Percentiles rank a stretch among this genome's conserved stretches.
These are phyloP conservation scores for Spinus olivaceus DNA, from an alignment of 2,797 vertebrate species.

Conservation along the genomic window DNA sequence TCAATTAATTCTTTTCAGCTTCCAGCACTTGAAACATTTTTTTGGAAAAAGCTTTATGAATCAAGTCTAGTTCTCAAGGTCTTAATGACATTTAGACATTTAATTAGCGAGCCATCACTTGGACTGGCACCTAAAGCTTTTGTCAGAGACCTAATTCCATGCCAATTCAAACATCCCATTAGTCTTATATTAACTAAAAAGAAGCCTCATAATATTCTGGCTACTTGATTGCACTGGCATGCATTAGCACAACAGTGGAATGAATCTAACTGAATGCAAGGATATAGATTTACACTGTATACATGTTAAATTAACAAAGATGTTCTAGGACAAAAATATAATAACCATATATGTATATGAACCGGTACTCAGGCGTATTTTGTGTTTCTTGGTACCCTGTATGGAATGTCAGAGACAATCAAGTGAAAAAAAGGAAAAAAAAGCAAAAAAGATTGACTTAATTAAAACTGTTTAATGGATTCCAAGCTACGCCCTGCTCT, in stretches of 20 bases:
- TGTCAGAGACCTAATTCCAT: constrained; percentile 52
- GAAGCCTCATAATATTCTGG: constrained; percentile 34
- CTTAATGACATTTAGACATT: constrained; percentile 67
- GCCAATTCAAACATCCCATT: constrained; percentile 47
- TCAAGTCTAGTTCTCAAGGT: constrained; percentile 70
- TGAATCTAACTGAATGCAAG: neutral
- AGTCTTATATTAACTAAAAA: constrained; percentile 36
- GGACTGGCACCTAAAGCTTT: constrained; percentile 60
- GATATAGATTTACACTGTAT: neutral
- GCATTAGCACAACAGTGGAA: neutral
- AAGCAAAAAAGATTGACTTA: neutral
- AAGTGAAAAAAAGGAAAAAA: neutral
- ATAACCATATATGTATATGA: neutral
- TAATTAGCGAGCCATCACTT: constrained; percentile 72
- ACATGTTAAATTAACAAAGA: neutral
- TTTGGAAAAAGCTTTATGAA: constrained; percentile 64
- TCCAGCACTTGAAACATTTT: constrained; percentile 68
- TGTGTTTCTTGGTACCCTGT: neutral
- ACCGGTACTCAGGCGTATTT: neutral
- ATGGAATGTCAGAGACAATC: neutral
- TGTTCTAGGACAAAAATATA: neutral
- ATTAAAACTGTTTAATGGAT: neutral
- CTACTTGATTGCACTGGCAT: neutral
- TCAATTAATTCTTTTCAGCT: constrained; percentile 66
- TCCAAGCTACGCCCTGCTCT: neutral